Base-by-base conservation (phyloP, 2,113 vertebrate species). In the Chamaea fasciata region DNA sequence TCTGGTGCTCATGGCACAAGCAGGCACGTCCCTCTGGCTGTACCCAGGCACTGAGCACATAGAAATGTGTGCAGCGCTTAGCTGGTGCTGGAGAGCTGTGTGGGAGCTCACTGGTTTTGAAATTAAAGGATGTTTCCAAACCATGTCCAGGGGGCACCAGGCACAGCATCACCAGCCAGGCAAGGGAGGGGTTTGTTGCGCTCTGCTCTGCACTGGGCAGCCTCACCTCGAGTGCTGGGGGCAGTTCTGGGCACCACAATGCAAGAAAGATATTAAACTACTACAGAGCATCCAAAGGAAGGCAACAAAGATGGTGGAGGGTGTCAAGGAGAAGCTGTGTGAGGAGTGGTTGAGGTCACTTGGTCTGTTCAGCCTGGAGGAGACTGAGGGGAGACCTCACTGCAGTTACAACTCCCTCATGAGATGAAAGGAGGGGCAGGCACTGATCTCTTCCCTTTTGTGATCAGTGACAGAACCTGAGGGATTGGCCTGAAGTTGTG, bases 111-210 rank as follows among this genome's bases (percentile, higher is more conserved):
- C 39, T 46, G 14, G 5, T 70, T 76, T 50, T 50, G 62, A 73
- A 76, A 42, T 60, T 35, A 44, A 28, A 89, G 13, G 41, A 10
- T 74, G 22, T 47, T 92, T 92, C 39, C 28, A 64, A 44, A 12
- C 33, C 0, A 0, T 28, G 27, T 68, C 83, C 31, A 22, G 6
- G 37, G 5, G 4, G 5, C 9, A 44, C 18, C 71, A 68, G 31
- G 18, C 33, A 3, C 27, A 21, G 17, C 37, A 35, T 21, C 0
- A 0, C 13, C 44, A 37, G 31, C 31, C 0, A 0, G 44, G 14
- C 27, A 15, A 59, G 35, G 35, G 7, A 50, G 35, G 26, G 17
- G 13, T 31, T 44, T 76, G 53, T 52, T 18, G 33, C 0, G 3
- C 33, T 69, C 14, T 76, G 14, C 22, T 27, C 53, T 76, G 70